These are phyloP conservation scores for Cephus spinipes DNA, from an alignment of 2,888 invertebrate species.

Conservation along the genomic window DNA sequence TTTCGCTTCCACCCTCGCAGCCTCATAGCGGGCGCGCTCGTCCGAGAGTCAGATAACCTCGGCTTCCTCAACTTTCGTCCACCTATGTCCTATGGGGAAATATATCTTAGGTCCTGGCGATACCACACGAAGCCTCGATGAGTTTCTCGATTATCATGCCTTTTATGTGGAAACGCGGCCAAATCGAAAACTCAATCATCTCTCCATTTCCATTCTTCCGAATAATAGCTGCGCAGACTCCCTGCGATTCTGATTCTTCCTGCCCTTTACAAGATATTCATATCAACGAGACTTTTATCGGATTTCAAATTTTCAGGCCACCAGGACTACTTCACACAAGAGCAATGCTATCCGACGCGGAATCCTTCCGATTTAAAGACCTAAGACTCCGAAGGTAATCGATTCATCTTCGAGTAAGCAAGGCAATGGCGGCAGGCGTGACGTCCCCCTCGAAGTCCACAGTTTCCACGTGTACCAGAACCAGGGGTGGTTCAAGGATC, in stretches of 20 bases:
- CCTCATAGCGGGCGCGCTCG: slow-evolving; percentile 39
- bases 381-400: neutral
- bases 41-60: slow-evolving; percentile 48
- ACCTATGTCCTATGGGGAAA: neutral
- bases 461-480: neutral
- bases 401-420: neutral
- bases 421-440: neutral
- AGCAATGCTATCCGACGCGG: neutral
- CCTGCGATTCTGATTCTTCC: neutral
- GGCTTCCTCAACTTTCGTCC: neutral
- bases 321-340: neutral
- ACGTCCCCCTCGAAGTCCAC: neutral
- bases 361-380: neutral
- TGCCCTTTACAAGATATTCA: too few relatives aligned
- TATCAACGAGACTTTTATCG: too few relatives aligned
- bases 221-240: neutral
- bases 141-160: neutral
- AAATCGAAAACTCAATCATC: neutral
- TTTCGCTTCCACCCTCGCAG: neutral
- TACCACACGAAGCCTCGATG: neutral
- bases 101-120: neutral
- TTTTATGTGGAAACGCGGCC: neutral
- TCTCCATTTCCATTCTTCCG: neutral
- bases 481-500: neutral
- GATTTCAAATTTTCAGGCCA: too few relatives aligned